Conservation (phyloP, 1,140 invertebrate genomes). For the Drosophila pectinifera region DNA sequence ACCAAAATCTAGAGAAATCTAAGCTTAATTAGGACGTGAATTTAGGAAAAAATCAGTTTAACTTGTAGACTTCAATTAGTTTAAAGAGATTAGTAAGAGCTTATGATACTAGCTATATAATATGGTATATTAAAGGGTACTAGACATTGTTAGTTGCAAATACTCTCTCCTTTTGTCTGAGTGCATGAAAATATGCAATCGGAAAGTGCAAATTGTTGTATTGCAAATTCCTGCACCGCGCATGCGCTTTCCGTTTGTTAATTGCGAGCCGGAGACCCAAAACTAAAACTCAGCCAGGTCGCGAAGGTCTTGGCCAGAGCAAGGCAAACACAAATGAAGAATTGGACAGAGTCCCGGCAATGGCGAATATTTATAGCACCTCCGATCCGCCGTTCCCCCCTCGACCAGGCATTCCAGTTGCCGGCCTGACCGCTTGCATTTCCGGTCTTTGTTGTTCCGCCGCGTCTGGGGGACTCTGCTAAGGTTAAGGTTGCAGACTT, state of each 20-base stretch:
- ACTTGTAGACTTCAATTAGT: no score
- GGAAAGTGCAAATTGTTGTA: constrained; percentile 14
- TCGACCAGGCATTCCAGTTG: neutral
- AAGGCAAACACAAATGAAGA: constrained; percentile 9
- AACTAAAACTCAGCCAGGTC: constrained; percentile 13
- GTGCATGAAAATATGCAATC: constrained; percentile 15
- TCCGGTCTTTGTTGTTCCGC: constrained; percentile 20
- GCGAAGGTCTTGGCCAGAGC: constrained; percentile 28
- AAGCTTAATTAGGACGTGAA: neutral
- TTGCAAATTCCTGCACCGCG: constrained; percentile 10
- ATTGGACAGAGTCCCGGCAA: constrained; percentile 21
- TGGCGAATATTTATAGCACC: constrained; percentile 36
- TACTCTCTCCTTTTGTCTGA: neutral
- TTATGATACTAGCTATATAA: no score
- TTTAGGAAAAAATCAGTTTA: neutral
- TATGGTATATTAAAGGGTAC: no score
- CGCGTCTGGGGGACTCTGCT: constrained; percentile 21
- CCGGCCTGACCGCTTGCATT: constrained; percentile 25
- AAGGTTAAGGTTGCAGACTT: constrained; percentile 75
- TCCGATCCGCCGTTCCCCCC: neutral
- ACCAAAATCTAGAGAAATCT: neutral
- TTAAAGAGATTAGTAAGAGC: no score
- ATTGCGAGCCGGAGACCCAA: constrained; percentile 49
- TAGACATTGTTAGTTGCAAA: no score
- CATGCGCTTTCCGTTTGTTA: constrained; percentile 39